A percentile compares a stretch with the other conserved stretches of the same genome.
Evolutionary conservation across 2,888 invertebrate species (phyloP).

Genomic region (Patella caerulea): DNA sequence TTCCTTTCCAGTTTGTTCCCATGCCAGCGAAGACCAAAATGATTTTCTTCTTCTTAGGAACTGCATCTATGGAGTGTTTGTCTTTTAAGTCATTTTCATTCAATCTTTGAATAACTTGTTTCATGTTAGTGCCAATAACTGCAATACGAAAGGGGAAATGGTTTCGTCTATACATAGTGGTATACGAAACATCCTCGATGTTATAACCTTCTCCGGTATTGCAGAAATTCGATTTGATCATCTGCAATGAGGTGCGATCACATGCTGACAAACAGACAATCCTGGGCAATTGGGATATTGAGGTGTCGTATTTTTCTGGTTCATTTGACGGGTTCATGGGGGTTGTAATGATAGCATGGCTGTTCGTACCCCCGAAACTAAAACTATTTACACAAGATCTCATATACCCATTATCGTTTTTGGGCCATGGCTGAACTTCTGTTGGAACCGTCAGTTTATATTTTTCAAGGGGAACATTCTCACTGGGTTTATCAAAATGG

Average conservation of each 20-base stretch:
- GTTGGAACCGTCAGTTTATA: conserved; percentile 33
- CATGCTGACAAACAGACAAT: conserved; percentile 36
- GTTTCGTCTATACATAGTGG: conserved; percentile 42
- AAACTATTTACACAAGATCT: conserved; percentile 45
- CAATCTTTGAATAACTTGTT: conserved; percentile 22
- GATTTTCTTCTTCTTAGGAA: conserved; percentile 19
- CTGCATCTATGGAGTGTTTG: neutral
- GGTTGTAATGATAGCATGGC: conserved; percentile 41
- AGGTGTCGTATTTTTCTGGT: too few relatives aligned
- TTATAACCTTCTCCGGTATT: neutral
- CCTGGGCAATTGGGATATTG: neutral
- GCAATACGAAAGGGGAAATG: conserved; percentile 37
- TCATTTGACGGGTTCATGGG: neutral
- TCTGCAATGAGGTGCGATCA: conserved; percentile 13
- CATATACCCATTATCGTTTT: conserved; percentile 21
- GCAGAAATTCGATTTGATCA: conserved; percentile 17
- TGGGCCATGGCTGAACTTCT: conserved; percentile 25
- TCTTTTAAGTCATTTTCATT: neutral
- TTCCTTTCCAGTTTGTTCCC: conserved; percentile 49
- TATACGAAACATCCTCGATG: conserved; percentile 31
- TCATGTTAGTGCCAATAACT: conserved; percentile 20
- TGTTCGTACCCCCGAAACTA: conserved; percentile 54
- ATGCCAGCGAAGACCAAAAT: conserved; percentile 53
- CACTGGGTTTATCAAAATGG: conserved; percentile 38
- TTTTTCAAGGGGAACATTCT: conserved; percentile 37